phyloP scores from a whole-genome alignment of 1,140 invertebrate genomes.

The Dufourea novaeangliae region DNA sequence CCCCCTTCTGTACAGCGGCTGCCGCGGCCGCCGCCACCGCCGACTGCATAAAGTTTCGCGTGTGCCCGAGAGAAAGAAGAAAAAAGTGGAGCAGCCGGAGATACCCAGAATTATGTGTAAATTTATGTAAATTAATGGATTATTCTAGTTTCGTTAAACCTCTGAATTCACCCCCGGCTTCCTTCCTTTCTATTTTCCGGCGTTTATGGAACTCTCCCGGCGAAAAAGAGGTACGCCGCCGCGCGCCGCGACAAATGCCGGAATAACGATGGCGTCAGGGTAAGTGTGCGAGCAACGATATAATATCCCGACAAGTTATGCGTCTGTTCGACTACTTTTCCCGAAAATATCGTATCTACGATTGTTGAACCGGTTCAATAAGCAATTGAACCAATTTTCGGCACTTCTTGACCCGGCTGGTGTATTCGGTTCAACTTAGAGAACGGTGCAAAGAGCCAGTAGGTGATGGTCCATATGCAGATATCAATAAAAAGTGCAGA shows the following conservation, averaged over 20 bases:
- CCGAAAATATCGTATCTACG: too few species aligned
- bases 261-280: slow-evolving; percentile 4
- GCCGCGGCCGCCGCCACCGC: background rate
- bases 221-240: slow-evolving; percentile 18
- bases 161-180: slow-evolving; percentile 25
- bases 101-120: slow-evolving; percentile 47
- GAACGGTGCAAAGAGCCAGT: too few species aligned
- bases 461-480: too few species aligned
- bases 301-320: background rate
- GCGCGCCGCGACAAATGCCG: background rate
- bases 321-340: background rate
- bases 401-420: too few species aligned
- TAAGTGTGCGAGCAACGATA: background rate
- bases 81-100: slow-evolving; percentile 1
- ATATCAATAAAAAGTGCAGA: too few species aligned
- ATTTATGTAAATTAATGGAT: slow-evolving; percentile 52
- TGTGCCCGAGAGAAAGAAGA: background rate
- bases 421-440: too few species aligned
- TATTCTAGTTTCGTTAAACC: slow-evolving; percentile 54
- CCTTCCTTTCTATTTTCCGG: slow-evolving; percentile 43
- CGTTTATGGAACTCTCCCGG: slow-evolving; percentile 17
- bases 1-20: background rate
- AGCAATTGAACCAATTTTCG: too few species aligned
- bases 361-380: too few species aligned
- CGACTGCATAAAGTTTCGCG: slow-evolving; percentile 37